Conservation (phyloP, 1,140 invertebrate species). For the Neoseiulus cucumeris region DNA sequence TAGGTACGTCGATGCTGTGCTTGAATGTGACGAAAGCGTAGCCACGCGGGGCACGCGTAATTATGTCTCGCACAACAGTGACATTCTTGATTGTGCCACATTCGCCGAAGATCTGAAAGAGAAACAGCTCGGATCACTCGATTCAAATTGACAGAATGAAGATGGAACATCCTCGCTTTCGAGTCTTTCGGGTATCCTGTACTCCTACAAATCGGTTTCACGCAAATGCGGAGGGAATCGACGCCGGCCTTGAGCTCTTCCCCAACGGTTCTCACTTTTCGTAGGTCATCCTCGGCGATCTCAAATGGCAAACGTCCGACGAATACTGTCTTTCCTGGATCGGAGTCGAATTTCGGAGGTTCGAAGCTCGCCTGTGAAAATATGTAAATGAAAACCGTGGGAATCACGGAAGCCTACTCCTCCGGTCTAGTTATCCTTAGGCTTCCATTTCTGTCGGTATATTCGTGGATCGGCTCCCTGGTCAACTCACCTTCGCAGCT, state of each 20-base stretch:
- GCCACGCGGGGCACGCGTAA: neutral
- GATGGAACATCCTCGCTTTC: no score
- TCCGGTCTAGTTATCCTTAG: no score
- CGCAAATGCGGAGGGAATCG: no score
- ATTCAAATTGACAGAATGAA: no score
- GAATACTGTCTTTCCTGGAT: neutral
- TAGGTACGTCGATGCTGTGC: neutral
- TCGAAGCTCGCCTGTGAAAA: neutral
- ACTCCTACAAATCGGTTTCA: no score
- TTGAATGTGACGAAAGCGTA: conserved; percentile 5
- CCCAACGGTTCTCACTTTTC: neutral
- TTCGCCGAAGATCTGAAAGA: neutral
- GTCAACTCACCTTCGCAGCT: neutral
- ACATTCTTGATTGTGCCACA: conserved; percentile 1
- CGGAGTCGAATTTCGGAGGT: neutral
- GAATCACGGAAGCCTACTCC: no score
- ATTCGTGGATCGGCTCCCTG: no score
- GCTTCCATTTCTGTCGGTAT: no score
- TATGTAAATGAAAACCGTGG: neutral
- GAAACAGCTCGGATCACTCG: no score
- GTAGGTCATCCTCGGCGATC: neutral
- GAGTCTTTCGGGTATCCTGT: no score
- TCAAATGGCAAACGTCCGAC: neutral
- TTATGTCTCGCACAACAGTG: neutral
- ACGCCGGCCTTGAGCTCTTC: no score